Conservation (phyloP, 2,113 vertebrate genomes). For the Stegastes partitus region DNA sequence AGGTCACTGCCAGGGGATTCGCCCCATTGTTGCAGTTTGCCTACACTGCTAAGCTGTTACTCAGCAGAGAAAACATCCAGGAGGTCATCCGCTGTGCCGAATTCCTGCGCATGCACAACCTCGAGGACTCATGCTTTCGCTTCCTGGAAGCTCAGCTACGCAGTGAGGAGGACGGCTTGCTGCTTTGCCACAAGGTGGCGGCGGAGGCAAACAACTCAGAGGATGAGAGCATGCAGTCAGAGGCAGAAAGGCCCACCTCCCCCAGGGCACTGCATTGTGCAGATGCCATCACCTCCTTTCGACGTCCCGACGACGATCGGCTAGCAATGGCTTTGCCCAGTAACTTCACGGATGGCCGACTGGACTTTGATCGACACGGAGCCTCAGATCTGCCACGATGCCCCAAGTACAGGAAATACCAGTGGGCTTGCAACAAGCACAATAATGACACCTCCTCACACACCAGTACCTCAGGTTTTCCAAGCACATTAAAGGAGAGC, state of each 20-base stretch:
- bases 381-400: slow-evolving; percentile 90
- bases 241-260: slow-evolving; percentile 86
- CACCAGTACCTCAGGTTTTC: slow-evolving; percentile 99
- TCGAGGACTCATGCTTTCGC: slow-evolving; percentile 99
- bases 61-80: slow-evolving; percentile 99
- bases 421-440: slow-evolving; percentile 98
- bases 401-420: slow-evolving; percentile 99
- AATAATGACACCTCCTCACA: slow-evolving; percentile 95
- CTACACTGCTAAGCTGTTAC: slow-evolving; percentile 99
- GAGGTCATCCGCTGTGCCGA: slow-evolving; percentile 98
- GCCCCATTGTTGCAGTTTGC: slow-evolving; percentile 99
- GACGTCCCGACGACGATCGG: slow-evolving; percentile 86
- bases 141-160: slow-evolving; percentile 97
- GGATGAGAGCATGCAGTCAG: slow-evolving; percentile 91
- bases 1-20: slow-evolving; percentile 99
- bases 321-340: slow-evolving; percentile 81
- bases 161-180: slow-evolving; percentile 92
- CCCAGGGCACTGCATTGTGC: slow-evolving; percentile 86
- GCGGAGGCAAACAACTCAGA: slow-evolving; percentile 86
- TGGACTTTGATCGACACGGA: slow-evolving; percentile 90
- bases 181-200: slow-evolving; percentile 90
- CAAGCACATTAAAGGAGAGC: slow-evolving; percentile 94
- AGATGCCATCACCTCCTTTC: slow-evolving; percentile 85
- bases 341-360: slow-evolving; percentile 83
- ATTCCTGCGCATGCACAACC: slow-evolving; percentile 99